These are phyloP conservation scores for Sminthopsis crassicaudata DNA, from an alignment of 2,113 vertebrate genomes.

Conservation along the genomic window DNA sequence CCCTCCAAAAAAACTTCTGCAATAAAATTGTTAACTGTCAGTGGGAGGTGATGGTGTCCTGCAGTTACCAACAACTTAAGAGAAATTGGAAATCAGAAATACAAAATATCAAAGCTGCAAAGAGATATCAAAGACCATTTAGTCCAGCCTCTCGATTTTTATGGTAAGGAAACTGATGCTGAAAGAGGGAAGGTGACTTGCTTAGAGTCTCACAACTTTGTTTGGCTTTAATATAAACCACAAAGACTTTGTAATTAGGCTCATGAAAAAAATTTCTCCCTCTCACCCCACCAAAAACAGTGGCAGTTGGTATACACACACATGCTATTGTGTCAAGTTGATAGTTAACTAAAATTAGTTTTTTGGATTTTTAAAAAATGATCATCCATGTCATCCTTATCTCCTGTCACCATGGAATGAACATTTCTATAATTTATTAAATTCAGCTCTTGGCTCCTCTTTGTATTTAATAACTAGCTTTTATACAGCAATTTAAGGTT, in stretches of 20 bases:
- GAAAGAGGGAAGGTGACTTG: background rate
- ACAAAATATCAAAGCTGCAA: background rate
- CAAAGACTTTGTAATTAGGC: background rate
- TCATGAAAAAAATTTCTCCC: background rate
- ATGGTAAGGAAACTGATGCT: background rate
- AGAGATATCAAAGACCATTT: background rate
- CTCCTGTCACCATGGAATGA: background rate
- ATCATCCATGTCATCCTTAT: constrained; percentile 9
- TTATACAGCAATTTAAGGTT: background rate
- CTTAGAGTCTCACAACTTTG: background rate
- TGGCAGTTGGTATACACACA: background rate
- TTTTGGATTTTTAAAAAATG: background rate
- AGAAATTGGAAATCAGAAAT: background rate
- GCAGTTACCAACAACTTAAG: constrained; percentile 37
- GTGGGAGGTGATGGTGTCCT: constrained; percentile 21
- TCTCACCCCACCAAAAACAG: background rate
- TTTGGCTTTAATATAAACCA: background rate
- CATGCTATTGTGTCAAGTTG: constrained; percentile 8
- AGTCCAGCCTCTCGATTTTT: background rate
- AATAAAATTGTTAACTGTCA: constrained; percentile 44
- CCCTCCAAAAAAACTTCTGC: background rate
- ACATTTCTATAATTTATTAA: constrained; percentile 27
- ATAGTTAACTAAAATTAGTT: background rate
- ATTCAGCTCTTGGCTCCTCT: background rate
- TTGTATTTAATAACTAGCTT: background rate